Conservation (phyloP, 2,113 vertebrate species). For the Leucoraja erinaceus region DNA sequence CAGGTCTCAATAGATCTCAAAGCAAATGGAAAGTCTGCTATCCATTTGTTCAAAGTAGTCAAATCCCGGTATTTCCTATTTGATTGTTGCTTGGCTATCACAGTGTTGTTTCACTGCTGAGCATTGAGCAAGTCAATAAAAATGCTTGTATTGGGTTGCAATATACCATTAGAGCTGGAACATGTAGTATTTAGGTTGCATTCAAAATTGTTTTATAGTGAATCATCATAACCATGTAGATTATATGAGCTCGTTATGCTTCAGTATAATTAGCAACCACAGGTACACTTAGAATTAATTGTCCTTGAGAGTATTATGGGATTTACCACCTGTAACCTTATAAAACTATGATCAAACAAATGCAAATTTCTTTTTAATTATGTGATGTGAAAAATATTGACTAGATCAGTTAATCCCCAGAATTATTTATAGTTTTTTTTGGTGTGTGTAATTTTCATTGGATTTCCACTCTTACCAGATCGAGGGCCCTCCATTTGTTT, state of each 20-base stretch:
- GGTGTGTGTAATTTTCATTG: background rate
- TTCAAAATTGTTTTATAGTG: constrained; percentile 24
- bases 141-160: constrained; percentile 7
- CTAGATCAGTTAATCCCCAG: too few species aligned
- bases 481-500: background rate
- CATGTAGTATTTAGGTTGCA: constrained; percentile 6
- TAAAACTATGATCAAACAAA: background rate
- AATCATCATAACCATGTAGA: constrained; percentile 29
- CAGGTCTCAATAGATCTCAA: background rate
- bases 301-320: constrained; percentile 27
- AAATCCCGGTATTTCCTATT: background rate
- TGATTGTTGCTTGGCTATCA: constrained; percentile 6
- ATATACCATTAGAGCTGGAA: background rate
- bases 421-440: background rate
- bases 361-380: background rate
- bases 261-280: constrained; percentile 23
- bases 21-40: background rate
- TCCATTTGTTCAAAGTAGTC: background rate
- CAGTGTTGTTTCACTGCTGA: background rate
- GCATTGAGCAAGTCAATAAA: background rate
- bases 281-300: constrained; percentile 34
- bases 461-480: background rate
- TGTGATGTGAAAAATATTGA: background rate
- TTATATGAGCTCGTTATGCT: constrained; percentile 1
- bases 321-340: constrained; percentile 30